A percentile compares a stretch with the other conserved stretches of the same genome.
phyloP scores from a whole-genome alignment of 2,888 invertebrate species.

The Aplocera efformata region DNA sequence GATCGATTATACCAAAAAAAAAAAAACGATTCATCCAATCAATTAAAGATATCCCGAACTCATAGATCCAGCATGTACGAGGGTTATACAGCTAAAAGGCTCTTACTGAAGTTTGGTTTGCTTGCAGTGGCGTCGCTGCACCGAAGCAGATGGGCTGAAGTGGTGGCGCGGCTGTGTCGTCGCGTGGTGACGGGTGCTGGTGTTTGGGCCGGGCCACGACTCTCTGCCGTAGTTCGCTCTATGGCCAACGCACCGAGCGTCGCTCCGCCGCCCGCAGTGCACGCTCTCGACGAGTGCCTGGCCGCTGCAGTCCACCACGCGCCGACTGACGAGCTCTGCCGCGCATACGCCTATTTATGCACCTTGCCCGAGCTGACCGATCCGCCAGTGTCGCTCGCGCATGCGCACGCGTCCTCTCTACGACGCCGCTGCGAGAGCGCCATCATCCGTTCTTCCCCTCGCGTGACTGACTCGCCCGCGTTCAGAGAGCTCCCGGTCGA shows the following conservation, averaged over 20 bases:
- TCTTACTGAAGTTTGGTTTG: no score
- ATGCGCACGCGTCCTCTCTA: slow-evolving; percentile 46
- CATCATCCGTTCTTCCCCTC: slow-evolving; percentile 52
- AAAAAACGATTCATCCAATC: no score
- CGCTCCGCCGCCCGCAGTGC: slow-evolving; percentile 40
- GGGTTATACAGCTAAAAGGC: no score
- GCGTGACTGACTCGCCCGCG: slow-evolving; percentile 52
- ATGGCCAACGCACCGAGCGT: slow-evolving; percentile 68
- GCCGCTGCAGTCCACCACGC: slow-evolving; percentile 88
- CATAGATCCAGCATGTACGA: no score
- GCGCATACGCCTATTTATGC: slow-evolving; percentile 83
- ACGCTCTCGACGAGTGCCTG: slow-evolving; percentile 87
- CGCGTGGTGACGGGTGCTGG: slow-evolving; percentile 90
- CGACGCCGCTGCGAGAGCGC: slow-evolving; percentile 56
- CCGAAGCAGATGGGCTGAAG: slow-evolving; percentile 90
- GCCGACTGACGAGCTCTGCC: slow-evolving; percentile 90
- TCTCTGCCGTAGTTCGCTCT: slow-evolving; percentile 86
- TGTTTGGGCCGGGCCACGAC: slow-evolving; percentile 88
- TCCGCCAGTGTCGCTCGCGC: slow-evolving; percentile 30
- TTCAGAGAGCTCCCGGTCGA: slow-evolving; percentile 58
- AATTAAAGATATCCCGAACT: no score
- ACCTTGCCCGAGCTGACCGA: slow-evolving; percentile 39
- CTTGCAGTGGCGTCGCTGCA: slow-evolving; percentile 84
- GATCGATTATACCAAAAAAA: no score
- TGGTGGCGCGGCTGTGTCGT: slow-evolving; percentile 87